Evolutionary conservation across 2,888 invertebrate species (phyloP).

Genomic region (Zootermopsis nevadensis): DNA sequence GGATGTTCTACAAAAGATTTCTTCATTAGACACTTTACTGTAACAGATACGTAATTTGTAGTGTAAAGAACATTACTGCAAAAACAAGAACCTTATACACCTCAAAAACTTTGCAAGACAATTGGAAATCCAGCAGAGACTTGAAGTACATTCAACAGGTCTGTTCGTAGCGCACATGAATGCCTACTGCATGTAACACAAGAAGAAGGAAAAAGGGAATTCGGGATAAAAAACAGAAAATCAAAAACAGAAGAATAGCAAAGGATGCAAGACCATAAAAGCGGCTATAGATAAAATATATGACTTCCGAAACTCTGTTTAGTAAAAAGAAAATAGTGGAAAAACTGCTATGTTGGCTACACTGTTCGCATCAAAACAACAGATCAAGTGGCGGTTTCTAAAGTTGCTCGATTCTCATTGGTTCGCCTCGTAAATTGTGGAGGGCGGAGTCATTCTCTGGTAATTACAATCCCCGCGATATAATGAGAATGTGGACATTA

Average conservation of each 20-base stretch:
- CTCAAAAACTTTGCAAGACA: no score
- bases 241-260: background rate
- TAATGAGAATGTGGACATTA: conserved; percentile 34
- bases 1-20: no score
- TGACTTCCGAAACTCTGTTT: background rate
- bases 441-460: conserved; percentile 27
- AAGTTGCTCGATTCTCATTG: conserved; percentile 23
- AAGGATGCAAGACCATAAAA: background rate
- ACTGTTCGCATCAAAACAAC: conserved; percentile 7
- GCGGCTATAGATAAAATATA: background rate
- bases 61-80: no score
- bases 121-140: no score
- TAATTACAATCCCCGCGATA: background rate
- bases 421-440: conserved; percentile 33
- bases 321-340: background rate
- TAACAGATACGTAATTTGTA: no score
- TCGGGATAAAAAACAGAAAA: no score
- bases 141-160: background rate
- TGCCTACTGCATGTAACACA: background rate
- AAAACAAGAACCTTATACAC: no score
- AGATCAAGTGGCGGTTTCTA: conserved; percentile 3
- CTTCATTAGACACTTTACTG: no score
- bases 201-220: no score
- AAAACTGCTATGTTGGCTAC: conserved; percentile 1
- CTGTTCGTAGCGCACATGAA: background rate